Evolutionary conservation across 1,140 invertebrate species (phyloP), one percentile per base, ranked within the genome.

Genomic region (Bilobella aurantiaca): DNA sequence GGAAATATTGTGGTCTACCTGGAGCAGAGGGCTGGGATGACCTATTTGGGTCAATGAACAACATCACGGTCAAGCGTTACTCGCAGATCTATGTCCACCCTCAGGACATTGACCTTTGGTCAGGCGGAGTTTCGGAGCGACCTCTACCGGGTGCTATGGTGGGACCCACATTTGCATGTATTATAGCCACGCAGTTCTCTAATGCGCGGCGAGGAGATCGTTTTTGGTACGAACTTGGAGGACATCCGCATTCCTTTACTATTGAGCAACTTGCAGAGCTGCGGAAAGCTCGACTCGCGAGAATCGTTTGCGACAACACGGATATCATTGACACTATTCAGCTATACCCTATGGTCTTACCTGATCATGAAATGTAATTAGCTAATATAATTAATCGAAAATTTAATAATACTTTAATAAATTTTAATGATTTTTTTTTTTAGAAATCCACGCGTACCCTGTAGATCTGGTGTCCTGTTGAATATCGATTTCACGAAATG

Each of bases 131-230:
- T 1, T 91, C 90, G 1, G 93, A 97, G 77, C 23, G 37, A 49
- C 86, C 89, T 1, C 79, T 93, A 49, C 87, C 87, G 12, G 90
- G 90, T 31, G 91, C 89, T 37, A 89, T 95, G 85, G 81, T 96
- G 29, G 94, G 94, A 42, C 92, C 93, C 2, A 96, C 93, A 59
- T 96, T 98, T 78, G 88, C 93, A 60, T 98, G 95, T 75, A 84
- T 99, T 56, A 93, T 99, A 71, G 93, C 91, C 29, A 94, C 95
- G 46, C 96, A 99, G 78, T 96, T 98, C 78, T 90, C 88, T 72
- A 90, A 91, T 73, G 83, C 90, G 0, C 83, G 93, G 74, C 81
- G 87, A 67, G 96, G 95, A 57, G 96, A 98, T 77, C 83, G 94
- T 74, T 98, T 96, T 77, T 98, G 93, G 91, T 98, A 93, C 74